These are phyloP conservation scores for Coreius guichenoti DNA, from an alignment of 2,797 vertebrate genomes.

Conservation along the genomic window DNA sequence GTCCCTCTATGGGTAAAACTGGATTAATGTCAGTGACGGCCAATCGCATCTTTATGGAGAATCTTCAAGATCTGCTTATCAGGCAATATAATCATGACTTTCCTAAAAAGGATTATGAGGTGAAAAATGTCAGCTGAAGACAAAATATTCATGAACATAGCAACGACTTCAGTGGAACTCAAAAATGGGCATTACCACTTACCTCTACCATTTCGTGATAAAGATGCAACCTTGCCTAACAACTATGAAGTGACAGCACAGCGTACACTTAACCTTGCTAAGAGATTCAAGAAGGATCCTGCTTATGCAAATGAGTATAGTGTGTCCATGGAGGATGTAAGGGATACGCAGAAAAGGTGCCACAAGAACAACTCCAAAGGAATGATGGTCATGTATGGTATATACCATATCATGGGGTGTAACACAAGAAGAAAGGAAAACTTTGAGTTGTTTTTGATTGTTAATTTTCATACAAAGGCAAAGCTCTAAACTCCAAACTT, in stretches of 20 bases:
- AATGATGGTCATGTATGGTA: slow-evolving; percentile 36
- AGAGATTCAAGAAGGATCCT: neutral
- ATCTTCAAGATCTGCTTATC: slow-evolving; percentile 1
- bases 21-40: neutral
- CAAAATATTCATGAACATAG: neutral
- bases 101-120: slow-evolving; percentile 2
- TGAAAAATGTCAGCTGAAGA: slow-evolving; percentile 34
- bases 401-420: slow-evolving; percentile 39
- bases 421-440: slow-evolving; percentile 8
- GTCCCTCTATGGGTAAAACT: neutral
- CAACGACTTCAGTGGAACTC: neutral
- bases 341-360: slow-evolving; percentile 18
- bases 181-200: slow-evolving; percentile 31
- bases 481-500: slow-evolving; percentile 27
- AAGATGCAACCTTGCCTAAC: neutral
- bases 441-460: slow-evolving; percentile 35
- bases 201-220: neutral
- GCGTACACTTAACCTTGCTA: neutral
- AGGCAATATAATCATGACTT: slow-evolving; percentile 43
- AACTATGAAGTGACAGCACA: neutral
- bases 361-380: too few species aligned
- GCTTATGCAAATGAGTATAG: slow-evolving; percentile 11
- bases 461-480: slow-evolving; percentile 14
- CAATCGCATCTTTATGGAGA: slow-evolving; percentile 2
- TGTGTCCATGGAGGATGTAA: slow-evolving; percentile 10